Conservation (phyloP, 2,888 invertebrate species). For the Tipula vernalis region DNA sequence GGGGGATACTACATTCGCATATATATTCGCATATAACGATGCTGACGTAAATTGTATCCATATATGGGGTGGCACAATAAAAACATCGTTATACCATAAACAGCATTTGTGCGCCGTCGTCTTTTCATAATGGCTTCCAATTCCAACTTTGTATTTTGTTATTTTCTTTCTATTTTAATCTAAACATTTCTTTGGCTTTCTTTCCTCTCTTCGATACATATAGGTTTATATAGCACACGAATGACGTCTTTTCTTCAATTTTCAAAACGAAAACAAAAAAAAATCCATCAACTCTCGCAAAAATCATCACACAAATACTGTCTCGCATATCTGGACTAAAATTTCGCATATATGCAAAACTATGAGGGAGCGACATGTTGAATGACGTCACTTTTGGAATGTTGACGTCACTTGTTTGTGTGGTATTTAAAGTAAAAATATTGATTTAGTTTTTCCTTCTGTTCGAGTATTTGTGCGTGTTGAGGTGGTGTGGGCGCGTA, state of each 20-base stretch:
- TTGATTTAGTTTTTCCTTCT: not conserved
- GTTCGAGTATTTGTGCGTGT: too few species aligned
- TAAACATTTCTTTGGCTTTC: not conserved
- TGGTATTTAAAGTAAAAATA: not conserved
- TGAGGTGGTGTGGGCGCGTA: not conserved
- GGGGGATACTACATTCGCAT: too few species aligned
- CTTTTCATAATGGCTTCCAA: not conserved
- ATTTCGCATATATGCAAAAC: not conserved
- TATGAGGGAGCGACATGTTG: not conserved
- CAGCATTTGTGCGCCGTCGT: not conserved
- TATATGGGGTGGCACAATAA: not conserved
- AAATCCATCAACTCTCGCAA: too few species aligned
- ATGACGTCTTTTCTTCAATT: too few species aligned
- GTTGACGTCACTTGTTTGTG: not conserved
- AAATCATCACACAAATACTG: not conserved
- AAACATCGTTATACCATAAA: not conserved
- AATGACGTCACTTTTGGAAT: not conserved
- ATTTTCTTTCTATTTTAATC: not conserved
- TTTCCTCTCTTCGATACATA: not conserved
- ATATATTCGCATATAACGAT: not conserved
- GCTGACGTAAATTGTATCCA: not conserved
- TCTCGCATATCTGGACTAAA: not conserved
- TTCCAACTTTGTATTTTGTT: not conserved
- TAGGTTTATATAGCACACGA: too few species aligned
- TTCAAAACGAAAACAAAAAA: too few species aligned